phyloP scores from a whole-genome alignment of 2,888 invertebrate species.

The Crepidodera aurea region DNA sequence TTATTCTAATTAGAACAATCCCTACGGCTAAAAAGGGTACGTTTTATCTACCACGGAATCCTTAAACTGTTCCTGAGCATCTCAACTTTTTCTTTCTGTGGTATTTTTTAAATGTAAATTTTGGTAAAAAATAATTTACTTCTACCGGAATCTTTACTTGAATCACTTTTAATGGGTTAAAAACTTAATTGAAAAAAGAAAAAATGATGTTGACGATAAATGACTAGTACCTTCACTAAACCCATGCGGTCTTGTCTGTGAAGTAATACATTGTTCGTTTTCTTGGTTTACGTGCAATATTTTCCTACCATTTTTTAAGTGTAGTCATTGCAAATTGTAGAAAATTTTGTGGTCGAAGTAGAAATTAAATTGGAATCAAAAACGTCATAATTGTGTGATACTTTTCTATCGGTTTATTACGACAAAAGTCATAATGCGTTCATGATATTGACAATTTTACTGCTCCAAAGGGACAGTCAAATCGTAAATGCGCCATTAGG shows the following conservation, averaged over 20 bases:
- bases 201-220: constrained; percentile 5
- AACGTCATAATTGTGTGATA: too few relatives aligned
- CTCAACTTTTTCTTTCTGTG: background rate
- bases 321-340: background rate
- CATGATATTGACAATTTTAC: too few relatives aligned
- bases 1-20: too few relatives aligned
- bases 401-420: too few relatives aligned
- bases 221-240: constrained; percentile 37
- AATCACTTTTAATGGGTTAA: constrained; percentile 6
- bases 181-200: constrained; percentile 6
- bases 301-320: constrained; percentile 19
- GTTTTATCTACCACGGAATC: background rate
- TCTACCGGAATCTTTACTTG: constrained; percentile 30
- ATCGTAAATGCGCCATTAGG: too few relatives aligned
- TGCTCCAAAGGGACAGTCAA: too few relatives aligned
- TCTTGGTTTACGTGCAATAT: background rate
- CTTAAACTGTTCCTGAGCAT: background rate
- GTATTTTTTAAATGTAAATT: constrained; percentile 9
- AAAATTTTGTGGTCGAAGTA: background rate
- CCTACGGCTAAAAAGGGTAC: too few relatives aligned
- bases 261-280: constrained; percentile 14
- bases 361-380: too few relatives aligned
- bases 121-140: background rate
- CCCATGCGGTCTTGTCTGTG: constrained; percentile 12
- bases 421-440: too few relatives aligned